phyloP scores from a whole-genome alignment of 1,140 invertebrate genomes.

The Drosophila pectinifera region DNA sequence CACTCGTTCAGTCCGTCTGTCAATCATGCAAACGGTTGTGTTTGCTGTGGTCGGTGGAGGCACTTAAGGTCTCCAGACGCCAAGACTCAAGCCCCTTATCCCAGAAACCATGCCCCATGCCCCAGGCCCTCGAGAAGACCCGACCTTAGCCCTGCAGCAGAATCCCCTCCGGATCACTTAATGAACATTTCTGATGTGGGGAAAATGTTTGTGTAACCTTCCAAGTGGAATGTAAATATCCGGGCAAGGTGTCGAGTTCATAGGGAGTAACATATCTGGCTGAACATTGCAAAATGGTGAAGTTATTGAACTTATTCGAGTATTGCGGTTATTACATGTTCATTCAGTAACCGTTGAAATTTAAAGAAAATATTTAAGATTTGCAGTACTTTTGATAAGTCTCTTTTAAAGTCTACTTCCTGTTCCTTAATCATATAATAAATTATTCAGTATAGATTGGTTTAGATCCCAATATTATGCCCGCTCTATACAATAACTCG shows the following conservation, averaged over 20 bases:
- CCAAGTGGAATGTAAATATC: conserved; percentile 29
- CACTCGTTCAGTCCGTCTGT: conserved; percentile 56
- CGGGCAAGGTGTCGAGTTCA: conserved; percentile 17
- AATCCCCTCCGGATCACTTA: conserved; percentile 18
- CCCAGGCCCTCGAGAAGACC: conserved; percentile 4
- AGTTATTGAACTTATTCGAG: too few species aligned
- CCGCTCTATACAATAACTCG: neutral
- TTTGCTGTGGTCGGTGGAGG: conserved; percentile 39
- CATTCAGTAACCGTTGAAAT: too few species aligned
- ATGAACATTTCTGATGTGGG: conserved; percentile 30
- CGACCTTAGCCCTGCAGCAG: conserved; percentile 3
- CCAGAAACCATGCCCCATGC: neutral
- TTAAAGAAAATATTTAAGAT: too few species aligned
- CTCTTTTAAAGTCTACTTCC: too few species aligned
- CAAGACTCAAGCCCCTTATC: conserved; percentile 1
- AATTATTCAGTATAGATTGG: too few species aligned
- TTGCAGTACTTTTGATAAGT: too few species aligned
- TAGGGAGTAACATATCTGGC: neutral
- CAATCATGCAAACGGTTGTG: conserved; percentile 53
- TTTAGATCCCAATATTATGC: too few species aligned
- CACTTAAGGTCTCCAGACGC: conserved; percentile 30
- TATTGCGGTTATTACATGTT: too few species aligned
- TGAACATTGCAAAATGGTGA: conserved; percentile 4
- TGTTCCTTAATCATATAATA: too few species aligned
- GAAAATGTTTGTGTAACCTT: conserved; percentile 26